Base-by-base conservation (phyloP, 2,888 invertebrate species). In the Clanis bilineata region DNA sequence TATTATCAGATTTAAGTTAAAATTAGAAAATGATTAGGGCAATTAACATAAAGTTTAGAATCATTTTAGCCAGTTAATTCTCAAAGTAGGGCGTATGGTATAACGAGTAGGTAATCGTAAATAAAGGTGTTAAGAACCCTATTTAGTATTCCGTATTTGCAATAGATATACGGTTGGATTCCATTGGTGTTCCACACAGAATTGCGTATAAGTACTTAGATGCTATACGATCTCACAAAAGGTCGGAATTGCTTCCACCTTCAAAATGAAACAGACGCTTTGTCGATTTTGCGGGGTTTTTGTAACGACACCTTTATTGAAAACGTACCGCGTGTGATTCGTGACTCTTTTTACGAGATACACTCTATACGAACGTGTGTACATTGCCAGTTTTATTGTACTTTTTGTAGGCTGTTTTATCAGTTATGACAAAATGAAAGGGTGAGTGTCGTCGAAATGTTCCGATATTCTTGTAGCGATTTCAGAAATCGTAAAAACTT, bases 261-360 rank as follows among this genome's bases (percentile, higher is more conserved):
- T 79, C 82, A 72, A 83, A 86, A 85, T 86, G 83, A 87, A 87
- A 86, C 86, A 85, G 80, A 79, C 80, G 82, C 82, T 84, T 85
- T 86, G 85, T 81, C 83, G 85, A 82, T 85, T 85, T 83, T 80
- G 80, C 67, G 80, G 79, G 78, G 78, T 76, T 77, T 77, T 74
- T 81, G 82, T 80, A 83, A 82, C 83, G 82, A 84, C 79, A 83
- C 80, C 78, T 84, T 82, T 85, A 85, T 85, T 85, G 85, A 85
- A 85, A 82, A 80, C 75, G 81, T 82, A 77, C 73, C 69, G 74
- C 74, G 76, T 78, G 76, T 80, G 81, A 75, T 76, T 77, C 74
- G 78, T 71, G 75, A 79, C 72, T 72, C 69, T 73, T 78, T 79
- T 76, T 77, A 80, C 71, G 76, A 71, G 70, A 73, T 67, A 65